phyloP scores from a whole-genome alignment of 2,888 invertebrate genomes.

The Malachius bipustulatus region DNA sequence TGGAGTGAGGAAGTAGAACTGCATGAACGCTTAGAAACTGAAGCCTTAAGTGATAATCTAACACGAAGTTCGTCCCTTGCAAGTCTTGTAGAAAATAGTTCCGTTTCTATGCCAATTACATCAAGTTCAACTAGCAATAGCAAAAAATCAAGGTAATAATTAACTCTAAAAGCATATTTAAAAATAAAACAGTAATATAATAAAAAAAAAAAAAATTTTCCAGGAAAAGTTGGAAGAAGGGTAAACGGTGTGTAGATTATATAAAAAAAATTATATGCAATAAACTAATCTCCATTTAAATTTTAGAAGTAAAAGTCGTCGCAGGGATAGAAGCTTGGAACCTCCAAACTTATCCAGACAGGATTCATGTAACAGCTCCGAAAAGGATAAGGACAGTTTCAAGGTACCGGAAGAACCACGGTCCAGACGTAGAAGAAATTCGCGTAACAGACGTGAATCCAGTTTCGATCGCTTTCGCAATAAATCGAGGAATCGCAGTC shows the following conservation, averaged over 20 bases:
- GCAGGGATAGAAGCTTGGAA: conserved; percentile 27
- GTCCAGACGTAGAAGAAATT: conserved; percentile 20
- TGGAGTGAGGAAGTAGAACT: conserved; percentile 52
- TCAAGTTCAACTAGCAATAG: conserved; percentile 10
- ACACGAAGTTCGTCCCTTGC: conserved; percentile 44
- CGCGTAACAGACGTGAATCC: conserved; percentile 28
- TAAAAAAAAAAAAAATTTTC: no score
- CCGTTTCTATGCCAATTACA: conserved; percentile 24
- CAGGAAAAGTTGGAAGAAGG: conserved; percentile 24
- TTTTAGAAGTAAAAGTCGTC: conserved; percentile 27
- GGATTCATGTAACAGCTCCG: conserved; percentile 25
- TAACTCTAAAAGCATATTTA: no score
- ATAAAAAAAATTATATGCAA: no score
- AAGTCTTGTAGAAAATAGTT: conserved; percentile 36
- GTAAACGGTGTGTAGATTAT: conserved; percentile 24
- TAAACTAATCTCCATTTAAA: no score
- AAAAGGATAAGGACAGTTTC: conserved; percentile 25
- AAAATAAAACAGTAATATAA: no score
- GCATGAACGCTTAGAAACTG: conserved; percentile 38
- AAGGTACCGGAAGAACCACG: conserved; percentile 28
- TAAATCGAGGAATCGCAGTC: conserved; percentile 26
- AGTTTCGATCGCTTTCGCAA: conserved; percentile 30
- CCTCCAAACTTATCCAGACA: conserved; percentile 19
- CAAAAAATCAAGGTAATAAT: conserved; percentile 21
- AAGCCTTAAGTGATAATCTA: conserved; percentile 37